These are phyloP conservation scores for Procambarus clarkii DNA, from an alignment of 1,140 invertebrate genomes.

Conservation along the genomic window DNA sequence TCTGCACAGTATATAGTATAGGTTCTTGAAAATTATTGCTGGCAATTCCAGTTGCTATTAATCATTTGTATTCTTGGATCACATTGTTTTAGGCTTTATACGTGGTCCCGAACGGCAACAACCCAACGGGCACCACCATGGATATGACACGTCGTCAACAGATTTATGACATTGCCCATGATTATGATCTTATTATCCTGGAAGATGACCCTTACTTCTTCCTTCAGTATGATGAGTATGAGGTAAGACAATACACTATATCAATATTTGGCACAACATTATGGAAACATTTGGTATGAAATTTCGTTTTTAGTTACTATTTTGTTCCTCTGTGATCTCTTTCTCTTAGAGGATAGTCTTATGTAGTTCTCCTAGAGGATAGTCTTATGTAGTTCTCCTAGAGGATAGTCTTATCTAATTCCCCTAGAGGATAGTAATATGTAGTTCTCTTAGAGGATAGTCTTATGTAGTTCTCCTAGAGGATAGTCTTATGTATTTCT, in stretches of 20 bases:
- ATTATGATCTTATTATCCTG: constrained; percentile 86
- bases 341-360: too few species aligned
- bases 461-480: too few species aligned
- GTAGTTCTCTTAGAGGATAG: too few species aligned
- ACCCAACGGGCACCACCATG: constrained; percentile 84
- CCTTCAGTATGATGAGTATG: constrained; percentile 80
- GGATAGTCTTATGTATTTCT: too few species aligned
- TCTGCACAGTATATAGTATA: neutral
- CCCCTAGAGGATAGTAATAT: too few species aligned
- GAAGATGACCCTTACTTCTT: constrained; percentile 90
- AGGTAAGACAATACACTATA: neutral
- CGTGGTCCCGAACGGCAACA: constrained; percentile 81
- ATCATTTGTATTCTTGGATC: too few species aligned
- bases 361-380: too few species aligned
- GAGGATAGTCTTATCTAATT: too few species aligned
- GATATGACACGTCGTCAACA: constrained; percentile 81
- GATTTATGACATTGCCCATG: constrained; percentile 85
- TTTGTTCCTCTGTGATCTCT: too few species aligned
- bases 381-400: too few species aligned
- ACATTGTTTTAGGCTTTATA: constrained; percentile 77
- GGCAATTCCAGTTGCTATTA: neutral
- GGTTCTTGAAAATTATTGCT: neutral
- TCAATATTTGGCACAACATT: neutral
- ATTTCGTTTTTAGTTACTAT: too few species aligned
- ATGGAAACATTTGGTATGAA: too few species aligned